Evolutionary conservation across 2,888 invertebrate species (phyloP).

Genomic region (Microplitis manilae): DNA sequence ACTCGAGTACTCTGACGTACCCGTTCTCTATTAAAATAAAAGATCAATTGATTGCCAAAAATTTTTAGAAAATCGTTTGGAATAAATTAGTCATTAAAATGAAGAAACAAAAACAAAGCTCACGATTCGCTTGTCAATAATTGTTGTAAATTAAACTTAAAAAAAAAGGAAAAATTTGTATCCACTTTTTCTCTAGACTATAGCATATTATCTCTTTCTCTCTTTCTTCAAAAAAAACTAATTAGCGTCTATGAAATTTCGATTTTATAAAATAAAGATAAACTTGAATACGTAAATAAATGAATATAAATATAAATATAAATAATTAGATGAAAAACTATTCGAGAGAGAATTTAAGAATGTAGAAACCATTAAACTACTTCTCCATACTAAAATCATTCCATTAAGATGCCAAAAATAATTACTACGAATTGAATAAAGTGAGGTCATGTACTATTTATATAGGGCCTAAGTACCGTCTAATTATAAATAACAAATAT

Average conservation of each 20-base stretch:
- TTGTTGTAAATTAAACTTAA: slow-evolving; percentile 55
- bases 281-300: slow-evolving; percentile 3
- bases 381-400: slow-evolving; percentile 50
- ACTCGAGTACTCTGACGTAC: too few relatives aligned
- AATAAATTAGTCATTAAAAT: slow-evolving; percentile 10
- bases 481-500: slow-evolving; percentile 29
- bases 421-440: slow-evolving; percentile 41
- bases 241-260: slow-evolving; percentile 24
- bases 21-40: too few relatives aligned
- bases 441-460: slow-evolving; percentile 54
- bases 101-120: slow-evolving; percentile 45
- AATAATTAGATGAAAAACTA: slow-evolving; percentile 42
- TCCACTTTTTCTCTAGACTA: slow-evolving; percentile 54
- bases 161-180: slow-evolving; percentile 52
- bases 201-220: slow-evolving; percentile 49
- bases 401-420: slow-evolving; percentile 46
- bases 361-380: slow-evolving; percentile 42
- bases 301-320: slow-evolving; percentile 28
- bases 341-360: slow-evolving; percentile 41
- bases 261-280: background rate
- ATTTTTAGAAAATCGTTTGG: too few relatives aligned
- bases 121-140: slow-evolving; percentile 55
- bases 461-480: slow-evolving; percentile 52
- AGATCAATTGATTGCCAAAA: too few relatives aligned
- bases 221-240: slow-evolving; percentile 47